Evolutionary conservation across 2,113 vertebrate species (phyloP).

Genomic region (Thunnus maccoyii): DNA sequence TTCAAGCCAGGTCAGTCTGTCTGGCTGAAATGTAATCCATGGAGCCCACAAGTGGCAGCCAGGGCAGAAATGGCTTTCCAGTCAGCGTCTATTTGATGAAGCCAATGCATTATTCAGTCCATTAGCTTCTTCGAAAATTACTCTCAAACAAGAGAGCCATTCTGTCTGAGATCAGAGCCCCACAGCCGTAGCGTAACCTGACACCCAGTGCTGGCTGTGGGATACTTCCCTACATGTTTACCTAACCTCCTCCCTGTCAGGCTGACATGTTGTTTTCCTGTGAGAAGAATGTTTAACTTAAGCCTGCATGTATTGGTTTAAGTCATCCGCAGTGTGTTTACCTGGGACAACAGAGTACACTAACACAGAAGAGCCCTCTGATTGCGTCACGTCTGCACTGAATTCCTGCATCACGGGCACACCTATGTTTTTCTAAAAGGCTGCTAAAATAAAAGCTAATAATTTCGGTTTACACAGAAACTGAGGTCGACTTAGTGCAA

Average conservation of each 20-base stretch:
- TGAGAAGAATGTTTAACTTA: constrained; percentile 83
- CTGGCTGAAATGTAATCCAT: constrained; percentile 81
- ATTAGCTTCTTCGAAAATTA: constrained; percentile 84
- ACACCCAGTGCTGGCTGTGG: constrained; percentile 77
- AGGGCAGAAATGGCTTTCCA: constrained; percentile 83
- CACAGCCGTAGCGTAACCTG: constrained; percentile 72
- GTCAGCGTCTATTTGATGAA: constrained; percentile 84
- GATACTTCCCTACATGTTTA: constrained; percentile 82
- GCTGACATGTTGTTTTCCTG: constrained; percentile 83
- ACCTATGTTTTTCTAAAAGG: constrained; percentile 60
- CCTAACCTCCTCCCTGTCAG: constrained; percentile 80
- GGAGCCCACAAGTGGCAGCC: constrained; percentile 79
- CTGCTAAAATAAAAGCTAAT: constrained; percentile 48
- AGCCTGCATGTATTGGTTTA: constrained; percentile 79
- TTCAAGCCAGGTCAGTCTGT: constrained; percentile 79
- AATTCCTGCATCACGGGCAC: constrained; percentile 57
- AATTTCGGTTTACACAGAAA: constrained; percentile 35
- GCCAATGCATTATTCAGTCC: constrained; percentile 85
- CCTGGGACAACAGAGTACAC: constrained; percentile 79
- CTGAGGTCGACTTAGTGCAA: neutral
- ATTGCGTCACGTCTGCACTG: constrained; percentile 70
- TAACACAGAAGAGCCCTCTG: constrained; percentile 57
- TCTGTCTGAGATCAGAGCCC: constrained; percentile 83
- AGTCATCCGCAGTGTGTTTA: constrained; percentile 81
- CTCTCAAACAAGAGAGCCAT: constrained; percentile 84